A percentile compares a stretch with the other conserved stretches of the same genome.
Conservation (phyloP, 2,113 vertebrate genomes). For the Stigmatopora argus region DNA sequence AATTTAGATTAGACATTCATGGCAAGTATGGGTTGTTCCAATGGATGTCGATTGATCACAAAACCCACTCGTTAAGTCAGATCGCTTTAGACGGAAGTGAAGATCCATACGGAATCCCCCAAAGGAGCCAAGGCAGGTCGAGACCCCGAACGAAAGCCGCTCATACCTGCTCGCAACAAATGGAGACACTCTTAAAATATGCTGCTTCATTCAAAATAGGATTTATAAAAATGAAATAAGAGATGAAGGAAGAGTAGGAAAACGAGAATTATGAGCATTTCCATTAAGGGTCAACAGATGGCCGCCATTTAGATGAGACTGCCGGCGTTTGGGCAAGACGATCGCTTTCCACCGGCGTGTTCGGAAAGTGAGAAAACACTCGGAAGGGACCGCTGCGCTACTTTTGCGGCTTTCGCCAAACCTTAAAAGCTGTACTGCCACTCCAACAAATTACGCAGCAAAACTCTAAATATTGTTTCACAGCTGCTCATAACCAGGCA, state of each 20-base stretch:
- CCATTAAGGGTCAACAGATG: constrained; percentile 63
- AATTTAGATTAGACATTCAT: constrained; percentile 56
- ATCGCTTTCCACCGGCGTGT: constrained; percentile 3
- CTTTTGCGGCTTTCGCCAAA: constrained; percentile 30
- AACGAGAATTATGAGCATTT: constrained; percentile 53
- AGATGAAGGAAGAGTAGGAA: constrained; percentile 6
- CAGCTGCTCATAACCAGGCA: constrained; percentile 49
- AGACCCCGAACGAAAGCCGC: constrained; percentile 19
- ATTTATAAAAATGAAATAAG: constrained; percentile 47
- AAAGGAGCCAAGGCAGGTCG: constrained; percentile 27
- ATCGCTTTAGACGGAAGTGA: constrained; percentile 44
- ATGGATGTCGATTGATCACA: constrained; percentile 54
- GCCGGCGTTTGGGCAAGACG: constrained; percentile 44
- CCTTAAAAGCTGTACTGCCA: constrained; percentile 28
- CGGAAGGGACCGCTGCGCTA: constrained; percentile 13
- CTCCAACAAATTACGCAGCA: constrained; percentile 61
- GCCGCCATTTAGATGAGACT: constrained; percentile 44
- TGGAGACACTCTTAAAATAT: constrained; percentile 34
- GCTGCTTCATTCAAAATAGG: constrained; percentile 41
- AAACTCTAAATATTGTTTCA: constrained; percentile 54
- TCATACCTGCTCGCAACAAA: constrained; percentile 43
- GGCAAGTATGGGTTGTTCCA: constrained; percentile 50
- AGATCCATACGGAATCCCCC: constrained; percentile 63
- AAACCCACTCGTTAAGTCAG: constrained; percentile 51
- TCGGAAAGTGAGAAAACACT: constrained; percentile 37